phyloP scores from a whole-genome alignment of 37 sponge, comb jelly and placozoan genomes.

The Halichondria panicea region DNA sequence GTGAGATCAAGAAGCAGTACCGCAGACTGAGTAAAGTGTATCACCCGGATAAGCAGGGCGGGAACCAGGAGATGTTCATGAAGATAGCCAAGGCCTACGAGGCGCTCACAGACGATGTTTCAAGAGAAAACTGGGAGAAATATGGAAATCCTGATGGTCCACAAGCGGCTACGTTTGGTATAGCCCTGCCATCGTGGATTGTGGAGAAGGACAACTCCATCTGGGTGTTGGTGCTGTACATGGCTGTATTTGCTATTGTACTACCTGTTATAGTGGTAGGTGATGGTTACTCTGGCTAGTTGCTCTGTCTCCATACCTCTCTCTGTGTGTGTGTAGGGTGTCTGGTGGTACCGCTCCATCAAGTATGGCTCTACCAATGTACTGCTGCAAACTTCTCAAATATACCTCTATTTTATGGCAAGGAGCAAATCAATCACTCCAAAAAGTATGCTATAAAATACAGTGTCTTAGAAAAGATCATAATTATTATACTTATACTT shows the following conservation, averaged over 20 bases:
- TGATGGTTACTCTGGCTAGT: not conserved
- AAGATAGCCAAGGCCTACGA: constrained; percentile 92
- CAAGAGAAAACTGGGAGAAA: constrained; percentile 87
- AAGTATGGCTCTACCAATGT: constrained; percentile 84
- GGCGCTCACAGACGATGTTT: constrained; percentile 87
- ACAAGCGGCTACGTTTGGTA: constrained; percentile 81
- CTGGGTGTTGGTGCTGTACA: constrained; percentile 71
- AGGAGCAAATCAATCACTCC: constrained; percentile 14
- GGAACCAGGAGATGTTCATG: constrained; percentile 88
- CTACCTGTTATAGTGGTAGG: constrained; percentile 79
- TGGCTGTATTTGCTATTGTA: constrained; percentile 71
- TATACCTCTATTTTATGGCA: constrained; percentile 59
- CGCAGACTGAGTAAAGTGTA: constrained; percentile 76
- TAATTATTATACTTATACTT: not conserved
- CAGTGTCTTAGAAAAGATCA: not conserved
- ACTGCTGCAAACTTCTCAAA: constrained; percentile 69
- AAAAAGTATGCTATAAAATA: constrained; percentile 36
- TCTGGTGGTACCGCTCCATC: constrained; percentile 94
- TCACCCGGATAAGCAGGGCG: constrained; percentile 93
- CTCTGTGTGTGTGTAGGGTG: constrained; percentile 40
- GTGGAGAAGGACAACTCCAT: constrained; percentile 89
- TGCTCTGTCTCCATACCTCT: not conserved
- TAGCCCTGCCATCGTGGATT: constrained; percentile 96
- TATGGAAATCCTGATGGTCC: constrained; percentile 95
- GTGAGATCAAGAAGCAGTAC: constrained; percentile 81